Evolutionary conservation across 2,113 vertebrate genomes (phyloP).

Genomic region (Nipponia nippon): DNA sequence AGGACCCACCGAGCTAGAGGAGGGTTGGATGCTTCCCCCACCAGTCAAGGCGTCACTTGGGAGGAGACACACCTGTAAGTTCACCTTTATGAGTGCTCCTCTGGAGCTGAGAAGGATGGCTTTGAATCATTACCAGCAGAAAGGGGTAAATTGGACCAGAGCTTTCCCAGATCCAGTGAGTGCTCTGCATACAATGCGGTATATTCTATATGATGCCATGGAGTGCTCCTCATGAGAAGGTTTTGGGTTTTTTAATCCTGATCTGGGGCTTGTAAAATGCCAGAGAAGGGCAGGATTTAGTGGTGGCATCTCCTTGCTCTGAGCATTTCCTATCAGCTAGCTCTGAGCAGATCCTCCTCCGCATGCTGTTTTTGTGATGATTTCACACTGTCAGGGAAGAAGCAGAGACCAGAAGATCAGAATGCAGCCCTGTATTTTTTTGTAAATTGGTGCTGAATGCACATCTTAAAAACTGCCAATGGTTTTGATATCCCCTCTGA

Average conservation of each 20-base stretch:
- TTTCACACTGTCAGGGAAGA: background rate
- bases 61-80: background rate
- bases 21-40: background rate
- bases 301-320: background rate
- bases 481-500: background rate
- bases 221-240: background rate
- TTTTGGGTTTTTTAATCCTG: background rate
- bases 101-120: background rate
- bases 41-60: background rate
- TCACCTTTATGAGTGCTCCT: background rate
- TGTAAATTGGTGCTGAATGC: background rate
- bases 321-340: background rate
- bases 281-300: background rate
- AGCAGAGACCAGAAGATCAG: background rate
- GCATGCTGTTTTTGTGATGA: background rate
- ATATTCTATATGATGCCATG: background rate
- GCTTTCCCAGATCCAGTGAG: background rate
- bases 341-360: background rate
- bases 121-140: background rate
- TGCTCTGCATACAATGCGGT: background rate
- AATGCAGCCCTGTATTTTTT: background rate
- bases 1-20: background rate
- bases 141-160: background rate
- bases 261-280: background rate
- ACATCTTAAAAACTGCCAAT: background rate